Evolutionary conservation across 1,140 invertebrate species (phyloP), one percentile per base, ranked within the genome.

Genomic region (Nilaparvata lugens): DNA sequence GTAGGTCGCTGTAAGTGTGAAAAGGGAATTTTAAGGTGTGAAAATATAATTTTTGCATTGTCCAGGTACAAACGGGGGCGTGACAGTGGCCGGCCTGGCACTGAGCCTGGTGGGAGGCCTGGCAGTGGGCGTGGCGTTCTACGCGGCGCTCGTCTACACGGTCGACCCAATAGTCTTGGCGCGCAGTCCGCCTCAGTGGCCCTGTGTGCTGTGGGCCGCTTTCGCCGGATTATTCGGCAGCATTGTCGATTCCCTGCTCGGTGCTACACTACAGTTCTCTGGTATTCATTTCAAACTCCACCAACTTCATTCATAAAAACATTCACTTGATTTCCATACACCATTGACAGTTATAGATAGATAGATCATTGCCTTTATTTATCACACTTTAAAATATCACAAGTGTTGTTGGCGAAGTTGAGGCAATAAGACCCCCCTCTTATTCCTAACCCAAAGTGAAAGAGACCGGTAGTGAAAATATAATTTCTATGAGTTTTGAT

Each of bases 261-360:
- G 93, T 31, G 92, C 91, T 9, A 86, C 86, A 11, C 70, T 93
- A 35, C 92, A 94, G 74, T 95, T 84, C 73, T 92, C 90, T 65
- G 92, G 89, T 88, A 76, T 72, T 58, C 18, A 48, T 35, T n/a
- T n/a, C n/a, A n/a, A n/a, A n/a, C n/a, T n/a, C n/a, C n/a, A n/a
- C n/a, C n/a, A n/a, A n/a, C n/a, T n/a, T n/a, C n/a, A n/a, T n/a
- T n/a, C n/a, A n/a, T n/a, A n/a, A n/a, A n/a, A n/a, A n/a, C n/a
- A n/a, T n/a, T n/a, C n/a, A n/a, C n/a, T n/a, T n/a, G n/a, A n/a
- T n/a, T n/a, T n/a, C n/a, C n/a, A n/a, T n/a, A n/a, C n/a, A n/a
- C n/a, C n/a, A n/a, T n/a, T n/a, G n/a, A n/a, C n/a, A n/a, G n/a
- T n/a, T n/a, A n/a, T n/a, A n/a, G n/a, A n/a, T n/a, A n/a, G n/a